Evolutionary conservation across 2,113 vertebrate genomes (phyloP), one percentile per base, ranked within the genome.

Genomic region (Anhinga anhinga): DNA sequence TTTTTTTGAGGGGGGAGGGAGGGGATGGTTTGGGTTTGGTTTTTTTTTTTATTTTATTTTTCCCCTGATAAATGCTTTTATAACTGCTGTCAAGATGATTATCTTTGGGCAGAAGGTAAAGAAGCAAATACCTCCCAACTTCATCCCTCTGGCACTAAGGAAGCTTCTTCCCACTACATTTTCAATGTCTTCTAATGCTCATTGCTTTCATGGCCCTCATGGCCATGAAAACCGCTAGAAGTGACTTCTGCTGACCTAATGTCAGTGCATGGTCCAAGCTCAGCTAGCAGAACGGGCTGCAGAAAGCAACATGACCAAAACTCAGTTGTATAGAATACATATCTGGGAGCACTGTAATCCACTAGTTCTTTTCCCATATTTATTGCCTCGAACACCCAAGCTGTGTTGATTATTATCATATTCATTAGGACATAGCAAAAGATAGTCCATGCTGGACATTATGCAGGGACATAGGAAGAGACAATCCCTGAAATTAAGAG

Each of bases 271-370:
- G 40, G 30, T 11, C 52, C 36, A 69, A 74, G 47, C 44, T 66
- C 62, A 80, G 58, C 36, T 30, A 55, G 27, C 4, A 71, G 30
- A 61, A 53, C 0, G 22, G 61, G 19, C 27, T 79, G 32, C 20
- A 76, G 71, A 78, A 86, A n/a, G 72, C 34, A 77, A n/a, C 0
- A 3, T 23, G 62, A 66, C 29, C 30, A 52, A 47, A 34, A 21
- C 15, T 63, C 59, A 20, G 12, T 0, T 13, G 19, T 9, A 13
- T 1, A 49, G 38, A 55, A 16, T 15, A 34, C 15, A 36, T 3
- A 21, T n/a, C 44, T 45, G 36, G 36, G 12, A 88, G 14, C 19
- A 29, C 0, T n/a, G 34, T 9, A n/a, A 26, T 9, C 23, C 56
- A 61, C 15, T 29, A 49, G 32, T 50, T 80, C 40, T 49, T 69